Base-by-base conservation (phyloP, 2,888 invertebrate species). In the Melanostoma mellinum region DNA sequence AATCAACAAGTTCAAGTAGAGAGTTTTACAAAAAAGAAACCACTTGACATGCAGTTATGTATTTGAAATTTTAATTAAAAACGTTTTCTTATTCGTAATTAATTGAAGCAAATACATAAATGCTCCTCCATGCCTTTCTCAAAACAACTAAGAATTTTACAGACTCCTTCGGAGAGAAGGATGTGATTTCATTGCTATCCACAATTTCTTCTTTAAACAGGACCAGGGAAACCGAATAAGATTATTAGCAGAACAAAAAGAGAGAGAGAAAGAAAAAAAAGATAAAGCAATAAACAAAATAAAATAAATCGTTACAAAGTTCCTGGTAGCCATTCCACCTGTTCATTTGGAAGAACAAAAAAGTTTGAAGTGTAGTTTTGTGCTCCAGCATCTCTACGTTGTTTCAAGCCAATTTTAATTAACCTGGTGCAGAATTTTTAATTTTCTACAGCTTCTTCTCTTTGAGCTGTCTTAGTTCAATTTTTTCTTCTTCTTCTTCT, bases 351-450 rank as follows among this genome's bases (percentile, higher is more conserved):
- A 42, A 10, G 46, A 53, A 20, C 30, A 52, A 65, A 30, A 33
- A 33, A 67, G 33, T 53, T 73, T 46, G 32, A 42, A 76, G 61
- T 53, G 6, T 71, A 58, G 63, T 44, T 52, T 48, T 73, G 40
- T 58, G 53, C 72, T 63, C 50, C 50, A 74, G 67, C 68, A 79
- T 69, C 61, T n/a, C n/a, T 48, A 42, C 53, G 74, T 74, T 79
- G 61, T 68, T 52, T 50, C 61, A 55, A 55, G 55, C 65, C 35
- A 69, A 69, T 79, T 79, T 79, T 79, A 79, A 79, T 79, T 79
- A 79, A 79, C 74, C 79, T 63, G 60, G 56, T 74, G 56, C 60
- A 68, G 79, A 73, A 73, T 68, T 74, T 42, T 61, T 74, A 74
- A 79, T 79, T 74, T 68, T 68, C 52, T 44, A 61, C 50, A 73